A percentile compares a stretch with the other conserved stretches of the same genome.
These are phyloP conservation scores for Mimachlamys varia DNA, from an alignment of 2,888 invertebrate species.

Conservation along the genomic window DNA sequence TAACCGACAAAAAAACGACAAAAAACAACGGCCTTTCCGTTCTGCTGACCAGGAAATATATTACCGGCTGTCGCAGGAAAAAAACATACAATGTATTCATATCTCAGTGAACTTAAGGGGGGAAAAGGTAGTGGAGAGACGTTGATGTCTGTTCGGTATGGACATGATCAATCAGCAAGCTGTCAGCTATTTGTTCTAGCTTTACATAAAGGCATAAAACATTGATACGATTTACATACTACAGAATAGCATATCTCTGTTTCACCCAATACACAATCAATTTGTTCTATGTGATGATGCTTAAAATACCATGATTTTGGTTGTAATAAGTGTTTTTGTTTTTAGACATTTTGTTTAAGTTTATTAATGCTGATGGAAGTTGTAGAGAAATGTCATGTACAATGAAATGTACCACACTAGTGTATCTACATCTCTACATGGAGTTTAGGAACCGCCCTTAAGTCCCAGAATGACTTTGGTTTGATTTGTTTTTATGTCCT, in stretches of 20 bases:
- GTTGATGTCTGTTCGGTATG: slow-evolving; percentile 11
- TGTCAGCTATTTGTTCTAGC: slow-evolving; percentile 5
- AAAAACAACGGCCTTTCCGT: slow-evolving; percentile 1
- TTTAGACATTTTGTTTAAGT: too few species aligned
- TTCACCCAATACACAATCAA: background rate
- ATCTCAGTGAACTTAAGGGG: background rate
- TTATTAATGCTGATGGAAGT: too few species aligned
- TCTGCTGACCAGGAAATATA: slow-evolving; percentile 1
- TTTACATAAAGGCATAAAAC: background rate
- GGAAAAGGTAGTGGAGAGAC: background rate
- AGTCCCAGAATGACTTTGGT: too few species aligned
- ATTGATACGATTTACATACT: background rate
- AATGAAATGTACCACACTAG: too few species aligned
- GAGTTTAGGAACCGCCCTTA: too few species aligned
- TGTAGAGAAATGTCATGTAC: too few species aligned
- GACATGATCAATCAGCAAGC: background rate
- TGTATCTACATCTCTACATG: too few species aligned
- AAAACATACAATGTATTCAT: background rate
- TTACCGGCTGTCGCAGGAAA: background rate
- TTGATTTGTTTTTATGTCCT: too few species aligned
- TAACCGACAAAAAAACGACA: slow-evolving; percentile 11
- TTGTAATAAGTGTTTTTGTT: too few species aligned
- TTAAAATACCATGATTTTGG: too few species aligned
- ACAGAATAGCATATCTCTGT: too few species aligned
- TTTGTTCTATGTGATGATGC: too few species aligned